Base-by-base conservation (phyloP, 2,888 invertebrate genomes). In the Apamea monoglypha region DNA sequence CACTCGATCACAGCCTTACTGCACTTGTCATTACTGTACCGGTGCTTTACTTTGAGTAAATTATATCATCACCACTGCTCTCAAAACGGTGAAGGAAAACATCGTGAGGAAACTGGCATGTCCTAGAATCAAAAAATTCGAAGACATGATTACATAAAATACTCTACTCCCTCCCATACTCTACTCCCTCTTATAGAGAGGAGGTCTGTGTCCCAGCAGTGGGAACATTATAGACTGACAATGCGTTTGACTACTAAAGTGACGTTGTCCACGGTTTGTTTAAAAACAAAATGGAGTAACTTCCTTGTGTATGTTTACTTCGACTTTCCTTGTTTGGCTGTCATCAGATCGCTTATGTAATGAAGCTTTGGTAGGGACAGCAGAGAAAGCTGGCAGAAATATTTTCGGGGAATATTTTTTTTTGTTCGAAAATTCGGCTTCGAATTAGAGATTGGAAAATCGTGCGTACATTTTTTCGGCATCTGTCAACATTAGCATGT, bases 241-340 rank as follows among this genome's bases (percentile, higher is more conserved):
- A 25, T 25, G 1, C 10, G 56, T 56, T 25, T 2, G 56, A 0
- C 56, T 56, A 64, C 44, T 18, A 40, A 21, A 64, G n/a, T 50
- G 44, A 66, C n/a, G 47, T 66, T 29, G 10, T 2, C 6, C 10
- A 14, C 0, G 74, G 36, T 64, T 68, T 74, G 59, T 84, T 72
- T 66, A 64, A 75, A 72, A 84, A 84, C 50, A 69, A 50, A 40
- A 71, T 47, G 29, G 3, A 25, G 59, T 66, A 64, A 74, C 64
- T 72, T 63, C 66, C 56, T 80, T 82, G 76, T 71, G 81, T 83
- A 86, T 94, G 94, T 95, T 95, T 94, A 93, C 93, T 86, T 88
- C 86, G 82, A 84, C 85, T 91, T 94, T 92, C 93, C 93, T 92
- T 95, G 95, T 95, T 95, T 94, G 92, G 92, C 84, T 92, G 94